Percentiles rank a stretch among this genome's conserved stretches.
These are phyloP conservation scores for Patella depressa DNA, from an alignment of 2,888 invertebrate species.

Conservation along the genomic window DNA sequence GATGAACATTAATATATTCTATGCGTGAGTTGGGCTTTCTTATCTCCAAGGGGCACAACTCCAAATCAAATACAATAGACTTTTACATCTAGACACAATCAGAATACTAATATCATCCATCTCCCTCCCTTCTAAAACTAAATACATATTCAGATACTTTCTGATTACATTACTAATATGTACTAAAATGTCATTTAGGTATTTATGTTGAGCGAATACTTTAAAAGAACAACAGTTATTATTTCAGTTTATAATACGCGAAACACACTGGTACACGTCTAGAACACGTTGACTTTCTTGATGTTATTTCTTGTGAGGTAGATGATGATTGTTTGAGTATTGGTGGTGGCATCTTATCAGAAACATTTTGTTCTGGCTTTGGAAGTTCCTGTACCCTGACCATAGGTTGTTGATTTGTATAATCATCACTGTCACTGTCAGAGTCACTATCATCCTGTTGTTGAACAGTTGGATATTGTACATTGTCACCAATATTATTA, in stretches of 20 bases:
- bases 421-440: background rate
- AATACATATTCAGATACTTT: too few relatives aligned
- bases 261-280: background rate
- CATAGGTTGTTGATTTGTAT: background rate
- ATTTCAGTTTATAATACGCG: background rate
- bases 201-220: too few relatives aligned
- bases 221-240: background rate
- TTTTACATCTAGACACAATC: too few relatives aligned
- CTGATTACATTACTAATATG: too few relatives aligned
- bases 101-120: background rate
- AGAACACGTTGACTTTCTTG: background rate
- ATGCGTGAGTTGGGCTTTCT: too few relatives aligned
- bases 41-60: too few relatives aligned
- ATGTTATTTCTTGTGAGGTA: background rate
- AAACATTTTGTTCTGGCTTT: too few relatives aligned
- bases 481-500: background rate
- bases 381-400: background rate
- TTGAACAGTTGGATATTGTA: background rate
- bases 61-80: too few relatives aligned
- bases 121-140: background rate
- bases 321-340: too few relatives aligned
- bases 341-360: too few relatives aligned
- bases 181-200: too few relatives aligned
- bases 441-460: background rate
- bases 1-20: too few relatives aligned